phyloP scores from a whole-genome alignment of 2,113 vertebrate species.

The Thryonomys swinderianus region DNA sequence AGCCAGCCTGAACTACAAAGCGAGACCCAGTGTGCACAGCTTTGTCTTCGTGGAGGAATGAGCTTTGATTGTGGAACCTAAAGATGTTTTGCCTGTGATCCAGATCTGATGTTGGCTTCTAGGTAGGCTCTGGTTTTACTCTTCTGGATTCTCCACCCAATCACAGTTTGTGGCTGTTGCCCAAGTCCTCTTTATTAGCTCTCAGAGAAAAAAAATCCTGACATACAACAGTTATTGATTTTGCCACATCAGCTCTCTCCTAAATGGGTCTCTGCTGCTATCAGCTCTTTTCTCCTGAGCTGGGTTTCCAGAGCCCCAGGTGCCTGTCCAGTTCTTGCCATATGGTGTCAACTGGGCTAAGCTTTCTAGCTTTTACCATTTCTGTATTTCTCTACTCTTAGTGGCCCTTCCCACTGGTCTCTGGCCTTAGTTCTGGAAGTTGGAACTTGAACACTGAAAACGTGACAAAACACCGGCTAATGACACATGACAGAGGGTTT shows the following conservation, averaged over 20 bases:
- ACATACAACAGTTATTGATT: background rate
- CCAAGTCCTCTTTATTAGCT: constrained; percentile 16
- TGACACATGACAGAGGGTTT: background rate
- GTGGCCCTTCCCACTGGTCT: background rate
- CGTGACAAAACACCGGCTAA: background rate
- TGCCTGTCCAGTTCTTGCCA: background rate
- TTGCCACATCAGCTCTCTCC: background rate
- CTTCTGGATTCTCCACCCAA: background rate
- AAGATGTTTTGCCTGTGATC: background rate
- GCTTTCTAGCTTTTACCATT: background rate
- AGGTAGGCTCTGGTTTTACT: background rate
- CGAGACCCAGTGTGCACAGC: background rate
- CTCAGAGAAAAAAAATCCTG: background rate
- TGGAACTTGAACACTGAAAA: constrained; percentile 12
- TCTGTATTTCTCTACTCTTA: background rate
- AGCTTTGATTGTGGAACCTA: background rate
- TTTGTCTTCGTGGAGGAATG: background rate
- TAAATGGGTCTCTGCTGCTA: background rate
- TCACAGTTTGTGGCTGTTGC: background rate
- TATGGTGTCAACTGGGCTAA: background rate
- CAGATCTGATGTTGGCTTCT: background rate
- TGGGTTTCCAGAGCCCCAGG: background rate
- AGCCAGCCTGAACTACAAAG: too few species aligned
- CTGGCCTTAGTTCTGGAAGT: background rate
- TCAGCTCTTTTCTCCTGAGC: background rate